These are phyloP conservation scores for Ceramica pisi DNA, from an alignment of 2,888 invertebrate species.

Conservation along the genomic window DNA sequence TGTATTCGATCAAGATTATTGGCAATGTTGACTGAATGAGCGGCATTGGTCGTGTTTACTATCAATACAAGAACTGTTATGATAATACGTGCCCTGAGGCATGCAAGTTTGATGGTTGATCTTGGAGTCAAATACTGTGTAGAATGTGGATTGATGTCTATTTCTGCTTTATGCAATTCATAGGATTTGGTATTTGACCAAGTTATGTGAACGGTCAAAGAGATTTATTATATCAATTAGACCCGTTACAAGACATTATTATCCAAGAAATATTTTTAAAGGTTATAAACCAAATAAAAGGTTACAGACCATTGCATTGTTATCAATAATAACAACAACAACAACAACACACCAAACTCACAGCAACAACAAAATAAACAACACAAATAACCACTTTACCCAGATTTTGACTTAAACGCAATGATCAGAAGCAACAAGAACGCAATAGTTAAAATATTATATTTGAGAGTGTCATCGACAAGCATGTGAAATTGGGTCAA, in stretches of 20 bases:
- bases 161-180: background rate
- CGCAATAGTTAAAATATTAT: background rate
- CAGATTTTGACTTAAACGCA: background rate
- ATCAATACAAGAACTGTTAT: background rate
- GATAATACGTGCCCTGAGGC: background rate
- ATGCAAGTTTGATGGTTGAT: background rate
- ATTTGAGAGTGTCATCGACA: background rate
- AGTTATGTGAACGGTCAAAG: background rate
- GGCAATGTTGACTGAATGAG: constrained; percentile 43
- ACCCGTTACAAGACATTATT: no score
- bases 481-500: background rate
- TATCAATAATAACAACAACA: no score
- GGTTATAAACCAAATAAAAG: no score
- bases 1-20: constrained; percentile 54
- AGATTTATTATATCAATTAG: no score
- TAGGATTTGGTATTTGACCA: background rate
- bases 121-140: background rate
- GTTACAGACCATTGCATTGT: no score
- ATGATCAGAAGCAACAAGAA: background rate
- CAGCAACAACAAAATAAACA: no score
- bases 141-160: background rate
- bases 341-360: no score
- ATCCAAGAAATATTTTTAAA: no score
- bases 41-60: constrained; percentile 37
- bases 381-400: background rate